Conservation (phyloP, 2,113 vertebrate species). For the Haplotaxodon microlepis region DNA sequence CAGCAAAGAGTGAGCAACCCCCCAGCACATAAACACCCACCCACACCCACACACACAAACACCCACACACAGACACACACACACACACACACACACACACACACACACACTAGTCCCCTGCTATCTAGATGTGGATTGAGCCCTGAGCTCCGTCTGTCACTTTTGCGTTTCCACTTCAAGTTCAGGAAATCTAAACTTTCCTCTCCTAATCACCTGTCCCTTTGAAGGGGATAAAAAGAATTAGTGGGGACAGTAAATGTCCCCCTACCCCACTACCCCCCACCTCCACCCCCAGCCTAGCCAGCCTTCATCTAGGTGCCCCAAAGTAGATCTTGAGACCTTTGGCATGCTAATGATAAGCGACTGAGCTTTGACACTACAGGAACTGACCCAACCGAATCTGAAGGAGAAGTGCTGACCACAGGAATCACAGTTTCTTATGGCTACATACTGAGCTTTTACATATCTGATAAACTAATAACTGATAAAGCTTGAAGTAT, state of each 20-base stretch:
- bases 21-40: background rate
- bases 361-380: constrained; percentile 37
- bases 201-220: constrained; percentile 67
- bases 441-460: background rate
- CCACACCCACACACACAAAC: fast-evolving
- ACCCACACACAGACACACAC: too few species aligned
- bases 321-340: constrained; percentile 47
- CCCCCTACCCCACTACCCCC: background rate
- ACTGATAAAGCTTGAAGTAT: background rate
- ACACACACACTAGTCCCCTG: background rate
- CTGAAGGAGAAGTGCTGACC: background rate
- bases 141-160: constrained; percentile 69
- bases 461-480: background rate
- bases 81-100: constrained; percentile 10
- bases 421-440: background rate
- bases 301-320: constrained; percentile 29
- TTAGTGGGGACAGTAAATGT: constrained; percentile 66
- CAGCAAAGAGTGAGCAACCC: background rate
- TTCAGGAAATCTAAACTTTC: constrained; percentile 82
- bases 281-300: background rate
- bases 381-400: background rate
- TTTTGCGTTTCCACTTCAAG: constrained; percentile 76
- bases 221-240: constrained; percentile 74
- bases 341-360: constrained; percentile 72
- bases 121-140: constrained; percentile 71